Evolutionary conservation across 2,797 vertebrate species (phyloP).

Genomic region (Heterohyrax brucei): DNA sequence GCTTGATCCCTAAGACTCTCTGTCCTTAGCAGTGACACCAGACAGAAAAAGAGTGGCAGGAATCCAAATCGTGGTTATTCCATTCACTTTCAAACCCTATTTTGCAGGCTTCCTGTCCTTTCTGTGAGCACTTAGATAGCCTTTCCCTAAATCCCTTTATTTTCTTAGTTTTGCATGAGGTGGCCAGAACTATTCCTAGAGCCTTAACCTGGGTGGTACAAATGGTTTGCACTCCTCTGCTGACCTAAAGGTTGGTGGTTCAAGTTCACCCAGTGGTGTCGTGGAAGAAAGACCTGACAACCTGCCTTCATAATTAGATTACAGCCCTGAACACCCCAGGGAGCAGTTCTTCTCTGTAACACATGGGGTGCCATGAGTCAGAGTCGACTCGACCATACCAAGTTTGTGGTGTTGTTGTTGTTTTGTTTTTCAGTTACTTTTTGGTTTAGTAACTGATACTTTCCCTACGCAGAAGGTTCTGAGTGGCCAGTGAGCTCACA

Average conservation of each 20-base stretch:
- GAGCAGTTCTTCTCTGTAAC: no score
- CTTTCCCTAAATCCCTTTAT: neutral
- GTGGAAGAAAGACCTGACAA: no score
- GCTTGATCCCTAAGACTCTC: no score
- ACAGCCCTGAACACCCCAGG: no score
- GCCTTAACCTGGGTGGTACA: neutral
- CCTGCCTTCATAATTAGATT: no score
- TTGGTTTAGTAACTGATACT: neutral
- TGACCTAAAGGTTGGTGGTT: no score
- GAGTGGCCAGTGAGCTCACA: neutral
- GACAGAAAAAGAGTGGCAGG: neutral
- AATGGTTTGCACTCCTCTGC: no score
- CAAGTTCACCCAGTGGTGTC: no score
- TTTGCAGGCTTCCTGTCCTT: neutral
- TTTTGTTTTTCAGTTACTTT: no score
- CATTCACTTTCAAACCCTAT: neutral
- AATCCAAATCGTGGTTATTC: neutral
- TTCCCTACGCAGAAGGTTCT: neutral
- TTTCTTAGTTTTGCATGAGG: neutral
- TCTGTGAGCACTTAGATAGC: neutral
- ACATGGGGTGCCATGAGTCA: no score
- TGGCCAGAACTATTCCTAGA: neutral
- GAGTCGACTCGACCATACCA: no score
- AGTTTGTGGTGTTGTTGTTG: no score
- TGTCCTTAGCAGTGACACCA: fast-evolving